phyloP scores from a whole-genome alignment of 2,888 invertebrate genomes.

The Hylaea fasciaria region DNA sequence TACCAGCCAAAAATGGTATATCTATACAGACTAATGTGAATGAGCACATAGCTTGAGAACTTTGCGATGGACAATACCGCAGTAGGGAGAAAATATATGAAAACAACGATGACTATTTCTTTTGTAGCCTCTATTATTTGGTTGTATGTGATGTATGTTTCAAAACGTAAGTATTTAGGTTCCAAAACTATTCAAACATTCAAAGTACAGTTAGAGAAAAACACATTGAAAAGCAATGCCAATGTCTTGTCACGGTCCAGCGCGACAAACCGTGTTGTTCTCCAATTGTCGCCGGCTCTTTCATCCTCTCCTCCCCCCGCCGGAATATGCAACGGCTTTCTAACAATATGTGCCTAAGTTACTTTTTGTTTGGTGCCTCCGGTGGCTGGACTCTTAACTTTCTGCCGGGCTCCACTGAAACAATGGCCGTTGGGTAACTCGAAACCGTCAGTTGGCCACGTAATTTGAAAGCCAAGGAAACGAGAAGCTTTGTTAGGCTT shows the following conservation, averaged over 20 bases:
- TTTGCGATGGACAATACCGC: no score
- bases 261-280: conserved; percentile 28
- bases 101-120: background rate
- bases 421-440: conserved; percentile 56
- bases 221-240: conserved; percentile 44
- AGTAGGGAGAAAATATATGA: no score
- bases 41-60: no score
- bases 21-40: no score
- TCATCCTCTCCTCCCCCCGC: conserved; percentile 27
- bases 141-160: background rate
- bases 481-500: conserved; percentile 28
- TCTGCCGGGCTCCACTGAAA: conserved; percentile 60
- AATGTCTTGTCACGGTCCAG: conserved; percentile 49
- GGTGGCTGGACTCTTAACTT: conserved; percentile 53
- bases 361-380: conserved; percentile 18
- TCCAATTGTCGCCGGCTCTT: conserved; percentile 35
- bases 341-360: conserved; percentile 39
- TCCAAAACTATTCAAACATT: conserved; percentile 12
- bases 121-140: background rate
- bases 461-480: conserved; percentile 49
- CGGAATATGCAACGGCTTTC: conserved; percentile 74
- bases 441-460: conserved; percentile 47
- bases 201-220: conserved; percentile 22
- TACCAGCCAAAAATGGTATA: no score
- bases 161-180: conserved; percentile 12